Evolutionary conservation across 2,797 vertebrate species (phyloP), one percentile per base, ranked within the genome.

Genomic region (Lutjanus argentimaculatus): DNA sequence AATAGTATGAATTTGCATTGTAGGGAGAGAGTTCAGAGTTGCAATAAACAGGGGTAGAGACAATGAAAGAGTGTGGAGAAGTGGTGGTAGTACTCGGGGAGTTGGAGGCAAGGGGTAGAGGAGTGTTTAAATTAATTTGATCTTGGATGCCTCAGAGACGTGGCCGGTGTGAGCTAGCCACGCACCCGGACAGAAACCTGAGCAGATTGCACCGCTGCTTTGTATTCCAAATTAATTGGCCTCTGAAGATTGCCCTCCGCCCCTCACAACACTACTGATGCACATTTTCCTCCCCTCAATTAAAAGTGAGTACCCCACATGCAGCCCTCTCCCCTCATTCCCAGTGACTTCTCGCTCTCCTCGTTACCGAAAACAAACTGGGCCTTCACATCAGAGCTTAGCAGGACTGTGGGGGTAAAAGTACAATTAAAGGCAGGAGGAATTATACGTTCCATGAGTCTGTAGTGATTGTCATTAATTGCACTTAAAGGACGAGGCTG

Each of bases 161-260:
- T 45, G 80, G 74, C 84, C 78, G 82, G 84, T 84, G 90, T 90
- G 91, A 90, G 88, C 52, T 70, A 64, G 83, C 84, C 82, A 79
- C 68, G 80, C 75, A 83, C 90, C 88, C 85, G 65, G 91, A 86
- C 91, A 87, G 91, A 91, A 91, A 92, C 90, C 89, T 82, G 91
- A 95, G 91, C 94, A 95, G 95, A 95, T 94, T 95, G 95, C 88
- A 55, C 81, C 25, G 40, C 93, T 95, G 93, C 88, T 96, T 95
- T 96, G 93, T 95, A 94, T 96, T 95, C 94, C 90, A 92, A 85
- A 94, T 94, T 96, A 96, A 96, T 96, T 96, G 95, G 95, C 95
- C 95, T 96, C 95, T 90, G 92, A 95, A 96, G 95, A 95, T 92
- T 59, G 57, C 88, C 88, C 86, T 89, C 79, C 72, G 21, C 91